Base-by-base conservation (phyloP, 2,113 vertebrate species). In the Siphamia tubifer region DNA sequence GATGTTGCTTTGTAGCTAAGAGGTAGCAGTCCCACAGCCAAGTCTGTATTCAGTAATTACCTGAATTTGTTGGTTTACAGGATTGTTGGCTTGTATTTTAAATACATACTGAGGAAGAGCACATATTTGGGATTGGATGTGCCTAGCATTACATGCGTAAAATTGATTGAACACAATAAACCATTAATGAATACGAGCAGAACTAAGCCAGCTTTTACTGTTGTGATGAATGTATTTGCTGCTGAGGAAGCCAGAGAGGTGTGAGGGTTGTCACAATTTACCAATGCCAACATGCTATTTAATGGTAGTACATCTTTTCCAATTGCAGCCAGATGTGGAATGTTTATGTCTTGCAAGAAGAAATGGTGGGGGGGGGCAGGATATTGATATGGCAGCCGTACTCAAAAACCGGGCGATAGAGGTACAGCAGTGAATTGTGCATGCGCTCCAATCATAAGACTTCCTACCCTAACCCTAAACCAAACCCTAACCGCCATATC, bases 311-410 rank as follows among this genome's bases (percentile, higher is more conserved):
- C 34, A 39, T 53, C 24, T 4, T 44, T 58, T 36, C 45, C 53
- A 62, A 49, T 47, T 58, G 27, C 40, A 55, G 60, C 30, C 52
- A 57, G 20, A 58, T 65, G 36, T 81, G 54, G 32, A 54, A 69
- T 55, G 24, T 25, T 44, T 17, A 62, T 53, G 34, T 45, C 36
- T 25, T 5, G 17, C 64, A 53, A 24, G n/a, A 2, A 61, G 55
- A 40, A 55, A 70, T 42, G 27, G 17, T n/a, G n/a, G n/a, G n/a
- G n/a, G n/a, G n/a, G n/a, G n/a, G n/a, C n/a, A n/a, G n/a, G n/a
- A n/a, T n/a, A n/a, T n/a, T n/a, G n/a, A n/a, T n/a, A n/a, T n/a
- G n/a, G n/a, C n/a, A n/a, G n/a, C n/a, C n/a, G n/a, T n/a, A n/a
- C n/a, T n/a, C n/a, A n/a, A n/a, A n/a, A n/a, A n/a, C n/a, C n/a